Evolutionary conservation across 2,797 vertebrate genomes (phyloP).

Genomic region (Eulemur albifrons): DNA sequence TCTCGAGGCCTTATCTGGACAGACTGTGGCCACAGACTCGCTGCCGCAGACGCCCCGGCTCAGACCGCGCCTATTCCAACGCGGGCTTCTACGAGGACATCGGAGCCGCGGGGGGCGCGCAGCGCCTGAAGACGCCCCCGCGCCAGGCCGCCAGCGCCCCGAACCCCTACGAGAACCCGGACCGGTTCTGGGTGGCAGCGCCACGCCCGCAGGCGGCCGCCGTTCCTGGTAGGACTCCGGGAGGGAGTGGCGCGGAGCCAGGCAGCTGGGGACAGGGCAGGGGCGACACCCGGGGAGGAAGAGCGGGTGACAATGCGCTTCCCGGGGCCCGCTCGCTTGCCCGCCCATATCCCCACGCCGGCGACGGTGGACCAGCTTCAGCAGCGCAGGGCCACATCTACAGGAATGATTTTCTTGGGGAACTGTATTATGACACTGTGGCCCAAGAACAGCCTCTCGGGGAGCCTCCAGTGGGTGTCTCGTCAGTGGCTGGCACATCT

Average conservation of each 20-base stretch:
- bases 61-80: conserved; percentile 83
- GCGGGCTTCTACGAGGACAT: conserved; percentile 83
- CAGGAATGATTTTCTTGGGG: background rate
- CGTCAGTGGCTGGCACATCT: accelerated
- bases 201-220: background rate
- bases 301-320: accelerated
- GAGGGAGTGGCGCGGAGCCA: background rate
- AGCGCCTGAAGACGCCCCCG: accelerated
- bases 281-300: accelerated
- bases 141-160: accelerated
- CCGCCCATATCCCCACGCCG: accelerated
- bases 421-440: background rate
- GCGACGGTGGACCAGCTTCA: accelerated
- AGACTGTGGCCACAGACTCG: conserved; percentile 82
- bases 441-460: background rate
- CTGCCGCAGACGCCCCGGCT: conserved; percentile 68
- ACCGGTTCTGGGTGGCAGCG: background rate
- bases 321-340: accelerated
- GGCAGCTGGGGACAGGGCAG: accelerated
- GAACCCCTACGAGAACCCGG: conserved; percentile 16
- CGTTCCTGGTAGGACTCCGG: accelerated
- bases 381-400: background rate
- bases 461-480: background rate
- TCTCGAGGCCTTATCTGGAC: conserved; percentile 89
- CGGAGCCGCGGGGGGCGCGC: conserved; percentile 23